Evolutionary conservation across 2,113 vertebrate genomes (phyloP).

Genomic region (Colius striatus): DNA sequence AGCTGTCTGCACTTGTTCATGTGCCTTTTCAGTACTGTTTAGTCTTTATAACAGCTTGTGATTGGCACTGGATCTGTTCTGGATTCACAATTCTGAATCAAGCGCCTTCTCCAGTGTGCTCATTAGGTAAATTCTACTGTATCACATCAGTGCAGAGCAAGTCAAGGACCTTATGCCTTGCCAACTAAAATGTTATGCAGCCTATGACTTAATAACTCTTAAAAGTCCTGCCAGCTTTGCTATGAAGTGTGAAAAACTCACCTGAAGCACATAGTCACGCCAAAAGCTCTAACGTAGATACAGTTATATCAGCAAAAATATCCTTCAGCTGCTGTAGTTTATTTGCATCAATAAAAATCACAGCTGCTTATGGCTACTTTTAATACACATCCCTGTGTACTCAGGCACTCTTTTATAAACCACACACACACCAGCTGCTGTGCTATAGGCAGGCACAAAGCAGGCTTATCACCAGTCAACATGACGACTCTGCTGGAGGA

Average conservation of each 20-base stretch:
- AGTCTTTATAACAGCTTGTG: neutral
- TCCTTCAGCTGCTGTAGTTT: conserved; percentile 27
- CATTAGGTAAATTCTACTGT: conserved; percentile 47
- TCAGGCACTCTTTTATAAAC: neutral
- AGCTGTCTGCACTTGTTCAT: conserved; percentile 40
- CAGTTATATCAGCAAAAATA: conserved; percentile 48
- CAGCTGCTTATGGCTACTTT: neutral
- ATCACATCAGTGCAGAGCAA: conserved; percentile 3
- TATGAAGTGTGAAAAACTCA: conserved; percentile 59
- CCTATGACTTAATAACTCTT: neutral
- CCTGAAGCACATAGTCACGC: conserved; percentile 25
- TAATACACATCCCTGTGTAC: neutral
- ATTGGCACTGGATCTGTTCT: conserved; percentile 34
- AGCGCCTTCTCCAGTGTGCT: neutral
- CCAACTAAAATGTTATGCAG: conserved; percentile 45
- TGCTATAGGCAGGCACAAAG: neutral
- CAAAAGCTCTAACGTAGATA: conserved; percentile 27
- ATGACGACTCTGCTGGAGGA: neutral
- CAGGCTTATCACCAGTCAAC: neutral
- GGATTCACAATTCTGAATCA: neutral
- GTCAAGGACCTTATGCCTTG: neutral
- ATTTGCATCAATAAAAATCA: conserved; percentile 36
- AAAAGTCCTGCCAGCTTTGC: conserved; percentile 39
- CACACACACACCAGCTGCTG: neutral
- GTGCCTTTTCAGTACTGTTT: neutral